Evolutionary conservation across 2,113 vertebrate genomes (phyloP), one percentile per base, ranked within the genome.

Genomic region (Neodontobutis hainanensis): DNA sequence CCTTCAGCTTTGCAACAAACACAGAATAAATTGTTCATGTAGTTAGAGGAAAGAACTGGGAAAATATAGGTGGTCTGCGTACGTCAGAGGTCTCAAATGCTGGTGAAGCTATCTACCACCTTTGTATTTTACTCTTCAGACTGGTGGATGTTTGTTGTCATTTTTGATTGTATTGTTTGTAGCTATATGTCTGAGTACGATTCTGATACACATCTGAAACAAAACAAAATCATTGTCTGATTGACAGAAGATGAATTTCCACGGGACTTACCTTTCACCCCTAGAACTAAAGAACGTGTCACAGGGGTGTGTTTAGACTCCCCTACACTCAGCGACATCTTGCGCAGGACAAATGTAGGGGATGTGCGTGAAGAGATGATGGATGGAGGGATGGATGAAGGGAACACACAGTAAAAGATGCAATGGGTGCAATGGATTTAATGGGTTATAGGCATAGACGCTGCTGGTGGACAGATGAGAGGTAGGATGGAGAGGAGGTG

Each of bases 261-360:
- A n/a, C 42, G 14, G 6, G n/a, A 68, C 87, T 89, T 61, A 92
- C 90, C 87, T 89, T 70, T 77, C 16, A 53, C 62, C 74, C 67
- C 68, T 73, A 71, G 68, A 64, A 72, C 60, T 52, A 88, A 51
- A 65, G 68, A 43, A 61, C 62, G 62, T 74, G 81, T 60, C 74
- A 60, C 36, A n/a, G 61, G 73, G 78, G 60, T 16, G 40, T 57
- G 55, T 78, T 77, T 57, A 72, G 83, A 51, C 68, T 68, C 68
- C 73, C 75, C 69, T 70, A 84, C 42, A 80, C 67, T 69, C 16
- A 73, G 46, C 10, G 65, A 6, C 42, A 65, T 73, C 62, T 75
- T 68, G 64, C 58, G 40, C 16, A 40, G 80, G 73, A 51, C 62
- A 61, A 50, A 36, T 63, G 73, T 46, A 57, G 49, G 35, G 69